Percentiles rank a stretch among this genome's conserved stretches.
Evolutionary conservation across 1,140 invertebrate genomes (phyloP).

Genomic region (Thereuonema tuberculata): DNA sequence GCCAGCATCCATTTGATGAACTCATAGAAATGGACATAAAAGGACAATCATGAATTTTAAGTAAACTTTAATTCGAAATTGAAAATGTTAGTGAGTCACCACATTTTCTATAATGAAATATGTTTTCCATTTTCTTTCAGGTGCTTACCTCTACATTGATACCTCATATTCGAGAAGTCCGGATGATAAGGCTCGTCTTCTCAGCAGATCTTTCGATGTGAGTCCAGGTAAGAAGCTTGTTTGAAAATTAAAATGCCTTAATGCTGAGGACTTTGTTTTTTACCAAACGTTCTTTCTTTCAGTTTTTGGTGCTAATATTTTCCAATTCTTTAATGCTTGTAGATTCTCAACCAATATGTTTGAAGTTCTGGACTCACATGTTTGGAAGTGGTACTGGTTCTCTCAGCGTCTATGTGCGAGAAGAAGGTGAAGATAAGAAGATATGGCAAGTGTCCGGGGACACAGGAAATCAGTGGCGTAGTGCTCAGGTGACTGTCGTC

Average conservation of each 20-base stretch:
- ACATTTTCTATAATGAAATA: no score
- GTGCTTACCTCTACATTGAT: slow-evolving; percentile 53
- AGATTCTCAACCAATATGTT: slow-evolving; percentile 36
- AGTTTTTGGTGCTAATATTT: neutral
- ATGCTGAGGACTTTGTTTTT: neutral
- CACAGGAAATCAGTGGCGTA: slow-evolving; percentile 53
- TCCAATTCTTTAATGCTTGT: neutral
- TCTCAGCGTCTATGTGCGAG: slow-evolving; percentile 35
- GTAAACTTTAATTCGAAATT: no score
- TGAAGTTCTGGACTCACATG: slow-evolving; percentile 61
- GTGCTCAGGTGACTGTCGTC: slow-evolving; percentile 46
- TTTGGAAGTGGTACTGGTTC: slow-evolving; percentile 52
- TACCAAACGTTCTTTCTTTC: no score
- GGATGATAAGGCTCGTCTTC: slow-evolving; percentile 44
- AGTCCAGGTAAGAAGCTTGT: slow-evolving; percentile 37
- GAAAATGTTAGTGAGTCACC: no score
- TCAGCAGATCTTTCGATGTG: slow-evolving; percentile 42
- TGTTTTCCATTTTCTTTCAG: no score
- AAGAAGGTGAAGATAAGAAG: slow-evolving; percentile 31
- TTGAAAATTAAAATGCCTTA: neutral
- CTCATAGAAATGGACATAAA: no score
- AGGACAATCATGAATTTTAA: no score
- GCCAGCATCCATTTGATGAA: no score
- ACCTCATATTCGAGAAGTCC: slow-evolving; percentile 44
- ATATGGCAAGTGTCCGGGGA: slow-evolving; percentile 49